These are phyloP conservation scores for Fukomys damarensis DNA, from an alignment of 2,113 vertebrate species.

Conservation along the genomic window DNA sequence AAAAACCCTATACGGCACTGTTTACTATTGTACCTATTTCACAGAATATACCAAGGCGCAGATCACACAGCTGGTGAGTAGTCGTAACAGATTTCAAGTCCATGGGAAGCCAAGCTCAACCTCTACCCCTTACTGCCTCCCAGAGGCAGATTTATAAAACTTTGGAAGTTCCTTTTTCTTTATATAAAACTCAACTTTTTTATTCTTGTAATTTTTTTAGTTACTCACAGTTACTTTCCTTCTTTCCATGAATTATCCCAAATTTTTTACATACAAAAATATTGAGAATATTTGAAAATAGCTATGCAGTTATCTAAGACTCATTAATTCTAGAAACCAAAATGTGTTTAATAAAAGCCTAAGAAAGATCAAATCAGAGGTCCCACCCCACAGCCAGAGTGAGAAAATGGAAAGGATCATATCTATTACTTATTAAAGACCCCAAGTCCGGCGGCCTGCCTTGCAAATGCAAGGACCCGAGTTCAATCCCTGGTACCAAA, in stretches of 20 bases:
- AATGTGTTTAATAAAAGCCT: not conserved
- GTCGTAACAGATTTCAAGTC: not conserved
- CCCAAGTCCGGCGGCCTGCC: too few species aligned
- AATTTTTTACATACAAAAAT: not conserved
- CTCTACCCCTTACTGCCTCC: slow-evolving; percentile 75
- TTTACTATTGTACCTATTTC: slow-evolving; percentile 41
- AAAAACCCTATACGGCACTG: slow-evolving; percentile 17
- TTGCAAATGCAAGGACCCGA: too few species aligned
- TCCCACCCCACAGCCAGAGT: not conserved
- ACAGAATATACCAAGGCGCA: slow-evolving; percentile 47
- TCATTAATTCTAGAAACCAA: slow-evolving; percentile 37
- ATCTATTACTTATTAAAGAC: not conserved
- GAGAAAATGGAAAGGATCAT: not conserved
- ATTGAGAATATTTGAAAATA: not conserved
- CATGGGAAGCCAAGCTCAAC: not conserved
- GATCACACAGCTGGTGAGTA: not conserved
- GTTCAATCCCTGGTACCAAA: too few species aligned
- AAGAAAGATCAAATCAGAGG: not conserved
- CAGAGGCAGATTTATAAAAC: slow-evolving; percentile 61
- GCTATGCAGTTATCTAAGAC: not conserved
- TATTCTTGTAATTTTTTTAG: not conserved
- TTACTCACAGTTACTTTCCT: not conserved
- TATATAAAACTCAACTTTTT: not conserved
- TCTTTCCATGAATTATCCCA: not conserved
- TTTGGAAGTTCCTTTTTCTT: not conserved